Percentiles rank a stretch among this genome's conserved stretches.
phyloP scores from a whole-genome alignment of 2,888 invertebrate genomes.

The Clistopyga incitator region DNA sequence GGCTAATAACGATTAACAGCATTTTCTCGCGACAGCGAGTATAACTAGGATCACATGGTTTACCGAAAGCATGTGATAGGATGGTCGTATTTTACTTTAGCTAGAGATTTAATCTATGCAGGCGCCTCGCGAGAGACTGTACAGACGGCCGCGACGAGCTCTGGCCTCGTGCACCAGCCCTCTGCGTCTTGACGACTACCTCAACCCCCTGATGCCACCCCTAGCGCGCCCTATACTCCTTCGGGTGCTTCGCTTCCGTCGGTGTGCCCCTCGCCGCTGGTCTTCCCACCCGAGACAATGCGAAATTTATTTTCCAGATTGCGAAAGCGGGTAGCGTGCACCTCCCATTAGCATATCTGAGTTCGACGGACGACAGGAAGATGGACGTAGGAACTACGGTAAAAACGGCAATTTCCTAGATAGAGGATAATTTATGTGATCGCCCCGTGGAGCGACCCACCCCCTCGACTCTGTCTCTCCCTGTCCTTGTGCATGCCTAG shows the following conservation, averaged over 20 bases:
- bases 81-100: slow-evolving; percentile 28
- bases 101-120: slow-evolving; percentile 49
- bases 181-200: slow-evolving; percentile 28
- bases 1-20: background rate
- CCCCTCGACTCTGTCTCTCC: background rate
- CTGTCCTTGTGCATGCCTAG: background rate
- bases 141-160: slow-evolving; percentile 20
- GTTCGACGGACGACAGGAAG: slow-evolving; percentile 71
- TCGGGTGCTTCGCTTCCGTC: slow-evolving; percentile 28
- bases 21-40: background rate
- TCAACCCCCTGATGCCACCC: slow-evolving; percentile 1
- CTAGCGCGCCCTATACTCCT: slow-evolving; percentile 25
- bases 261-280: slow-evolving; percentile 38
- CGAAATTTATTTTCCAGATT: slow-evolving; percentile 72
- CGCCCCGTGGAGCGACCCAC: slow-evolving; percentile 30
- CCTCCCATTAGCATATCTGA: slow-evolving; percentile 71
- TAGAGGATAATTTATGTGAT: slow-evolving; percentile 67
- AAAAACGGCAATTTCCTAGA: slow-evolving; percentile 74
- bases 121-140: slow-evolving; percentile 24
- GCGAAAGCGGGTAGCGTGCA: slow-evolving; percentile 66
- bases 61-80: slow-evolving; percentile 19
- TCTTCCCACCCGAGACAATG: slow-evolving; percentile 58
- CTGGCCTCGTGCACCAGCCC: slow-evolving; percentile 9
- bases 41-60: slow-evolving; percentile 10
- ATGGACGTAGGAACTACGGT: slow-evolving; percentile 68